These are phyloP conservation scores for Oceanodroma tethys DNA, from an alignment of 2,113 vertebrate species.

Conservation along the genomic window DNA sequence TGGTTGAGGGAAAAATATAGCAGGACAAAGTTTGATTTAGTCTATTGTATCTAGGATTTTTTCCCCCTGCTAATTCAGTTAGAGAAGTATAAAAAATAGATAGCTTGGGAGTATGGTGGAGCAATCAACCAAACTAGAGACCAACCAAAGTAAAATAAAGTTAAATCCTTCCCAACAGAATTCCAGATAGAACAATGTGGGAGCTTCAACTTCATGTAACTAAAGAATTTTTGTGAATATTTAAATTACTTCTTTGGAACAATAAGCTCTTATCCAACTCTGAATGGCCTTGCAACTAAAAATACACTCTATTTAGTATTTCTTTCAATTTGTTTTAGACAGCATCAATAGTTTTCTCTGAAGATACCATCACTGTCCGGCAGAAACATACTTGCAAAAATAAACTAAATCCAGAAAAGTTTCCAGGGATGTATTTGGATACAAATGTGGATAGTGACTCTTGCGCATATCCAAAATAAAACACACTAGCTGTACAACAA, in stretches of 20 bases:
- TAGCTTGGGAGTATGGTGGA: not conserved
- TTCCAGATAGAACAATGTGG: not conserved
- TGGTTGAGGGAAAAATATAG: not conserved
- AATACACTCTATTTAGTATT: not conserved
- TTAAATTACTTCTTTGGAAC: not conserved
- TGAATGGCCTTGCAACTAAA: constrained; percentile 1
- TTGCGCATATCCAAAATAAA: constrained; percentile 23
- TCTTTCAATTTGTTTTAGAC: constrained; percentile 38
- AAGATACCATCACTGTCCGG: constrained; percentile 60
- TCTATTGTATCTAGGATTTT: not conserved
- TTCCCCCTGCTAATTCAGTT: not conserved
- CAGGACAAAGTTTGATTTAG: not conserved
- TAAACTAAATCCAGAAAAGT: constrained; percentile 45
- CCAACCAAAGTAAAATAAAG: not conserved
- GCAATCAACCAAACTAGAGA: not conserved
- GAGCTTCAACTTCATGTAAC: not conserved
- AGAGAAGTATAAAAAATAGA: not conserved
- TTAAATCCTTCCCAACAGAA: not conserved
- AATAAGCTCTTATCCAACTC: not conserved
- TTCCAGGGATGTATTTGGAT: constrained; percentile 51
- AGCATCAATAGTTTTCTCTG: constrained; percentile 53
- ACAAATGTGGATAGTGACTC: not conserved
- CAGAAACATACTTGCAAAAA: constrained; percentile 63
- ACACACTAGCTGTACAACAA: not conserved
- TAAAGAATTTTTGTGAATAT: not conserved